Conservation (phyloP, 2,888 invertebrate species). For the Drosophila nigricruria region DNA sequence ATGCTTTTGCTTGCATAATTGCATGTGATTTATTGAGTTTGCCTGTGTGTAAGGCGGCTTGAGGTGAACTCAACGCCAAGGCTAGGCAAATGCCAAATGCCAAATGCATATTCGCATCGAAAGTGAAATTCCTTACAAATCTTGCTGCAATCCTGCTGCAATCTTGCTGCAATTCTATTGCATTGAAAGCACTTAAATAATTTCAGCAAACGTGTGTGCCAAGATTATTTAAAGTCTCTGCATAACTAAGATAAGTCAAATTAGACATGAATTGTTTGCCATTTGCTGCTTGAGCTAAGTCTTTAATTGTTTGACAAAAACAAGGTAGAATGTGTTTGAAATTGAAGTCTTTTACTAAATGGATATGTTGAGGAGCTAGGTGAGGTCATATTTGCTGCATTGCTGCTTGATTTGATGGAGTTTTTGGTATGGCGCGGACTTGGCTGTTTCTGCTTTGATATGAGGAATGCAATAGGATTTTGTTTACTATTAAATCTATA, state of each 20-base stretch:
- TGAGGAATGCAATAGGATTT: neutral
- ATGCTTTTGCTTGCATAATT: conserved; percentile 77
- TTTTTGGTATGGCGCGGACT: neutral
- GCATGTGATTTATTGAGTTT: conserved; percentile 75
- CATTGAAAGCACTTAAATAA: conserved; percentile 14
- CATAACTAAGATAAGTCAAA: conserved; percentile 29
- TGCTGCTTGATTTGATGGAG: neutral
- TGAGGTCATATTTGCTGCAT: neutral
- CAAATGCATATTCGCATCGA: conserved; percentile 39
- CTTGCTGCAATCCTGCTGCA: conserved; percentile 1
- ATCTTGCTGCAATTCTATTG: neutral
- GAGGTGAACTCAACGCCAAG: conserved; percentile 34
- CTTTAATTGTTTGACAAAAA: conserved; percentile 1
- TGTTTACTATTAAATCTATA: neutral
- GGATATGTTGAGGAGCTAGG: neutral
- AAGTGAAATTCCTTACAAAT: conserved; percentile 57
- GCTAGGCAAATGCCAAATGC: conserved; percentile 22
- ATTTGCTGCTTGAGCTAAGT: conserved; percentile 10
- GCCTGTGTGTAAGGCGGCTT: conserved; percentile 24
- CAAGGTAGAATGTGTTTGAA: neutral
- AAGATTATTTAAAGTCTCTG: conserved; percentile 11
- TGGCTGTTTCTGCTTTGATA: too few relatives aligned
- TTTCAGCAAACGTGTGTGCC: conserved; percentile 17
- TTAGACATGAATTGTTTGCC: conserved; percentile 5
- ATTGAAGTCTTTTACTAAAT: too few relatives aligned